These are phyloP conservation scores for Spialia ferax DNA, from an alignment of 2,888 invertebrate species.

Conservation along the genomic window DNA sequence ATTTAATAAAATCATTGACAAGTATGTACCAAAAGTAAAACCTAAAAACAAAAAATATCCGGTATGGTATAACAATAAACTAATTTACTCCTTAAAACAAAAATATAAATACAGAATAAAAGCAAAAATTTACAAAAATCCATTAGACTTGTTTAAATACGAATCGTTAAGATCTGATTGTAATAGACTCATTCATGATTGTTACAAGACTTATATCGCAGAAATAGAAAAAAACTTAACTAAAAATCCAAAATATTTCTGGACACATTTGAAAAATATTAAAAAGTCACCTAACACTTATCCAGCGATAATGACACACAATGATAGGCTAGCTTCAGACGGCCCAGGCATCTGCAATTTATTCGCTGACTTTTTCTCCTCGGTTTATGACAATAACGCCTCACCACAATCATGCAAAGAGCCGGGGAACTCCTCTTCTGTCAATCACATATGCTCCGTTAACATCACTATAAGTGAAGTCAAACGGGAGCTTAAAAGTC, in stretches of 20 bases:
- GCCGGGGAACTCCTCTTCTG: not conserved
- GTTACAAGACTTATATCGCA: not conserved
- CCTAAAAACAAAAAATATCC: not conserved
- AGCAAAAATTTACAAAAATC: not conserved
- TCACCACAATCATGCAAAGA: not conserved
- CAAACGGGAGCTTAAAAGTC: not conserved
- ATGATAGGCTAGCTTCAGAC: not conserved
- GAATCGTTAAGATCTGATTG: not conserved
- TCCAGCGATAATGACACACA: not conserved
- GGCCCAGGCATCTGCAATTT: not conserved
- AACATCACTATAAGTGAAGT: not conserved
- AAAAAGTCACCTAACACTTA: not conserved
- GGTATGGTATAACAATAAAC: not conserved
- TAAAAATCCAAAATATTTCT: not conserved
- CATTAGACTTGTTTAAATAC: not conserved
- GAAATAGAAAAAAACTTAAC: slow-evolving; percentile 1
- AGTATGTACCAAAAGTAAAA: not conserved
- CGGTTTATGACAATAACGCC: not conserved
- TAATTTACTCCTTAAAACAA: not conserved
- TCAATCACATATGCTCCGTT: not conserved
- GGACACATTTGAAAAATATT: not conserved
- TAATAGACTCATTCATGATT: not conserved
- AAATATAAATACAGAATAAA: slow-evolving; percentile 1
- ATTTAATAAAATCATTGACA: not conserved
- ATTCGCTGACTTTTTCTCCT: not conserved